Conservation (phyloP, 2,888 invertebrate species). For the Ischnura elegans region DNA sequence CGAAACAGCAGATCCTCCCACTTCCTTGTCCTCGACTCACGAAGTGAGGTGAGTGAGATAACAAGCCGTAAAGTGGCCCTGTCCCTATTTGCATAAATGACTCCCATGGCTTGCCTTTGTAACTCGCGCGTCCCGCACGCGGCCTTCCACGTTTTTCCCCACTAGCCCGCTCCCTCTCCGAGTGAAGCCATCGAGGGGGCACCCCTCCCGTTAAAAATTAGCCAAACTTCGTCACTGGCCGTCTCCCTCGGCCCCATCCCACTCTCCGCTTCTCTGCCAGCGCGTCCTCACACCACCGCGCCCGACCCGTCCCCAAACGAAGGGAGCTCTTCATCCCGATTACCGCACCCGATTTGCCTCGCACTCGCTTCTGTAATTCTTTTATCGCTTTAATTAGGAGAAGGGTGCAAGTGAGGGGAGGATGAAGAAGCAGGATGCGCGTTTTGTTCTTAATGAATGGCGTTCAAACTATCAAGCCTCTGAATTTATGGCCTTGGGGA, state of each 20-base stretch:
- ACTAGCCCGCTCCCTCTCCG: background rate
- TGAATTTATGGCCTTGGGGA: slow-evolving; percentile 38
- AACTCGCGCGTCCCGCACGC: background rate
- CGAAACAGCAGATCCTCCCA: background rate
- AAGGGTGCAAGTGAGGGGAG: background rate
- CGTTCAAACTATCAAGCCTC: slow-evolving; percentile 52
- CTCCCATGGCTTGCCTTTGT: background rate
- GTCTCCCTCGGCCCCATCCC: background rate
- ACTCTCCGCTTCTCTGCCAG: background rate
- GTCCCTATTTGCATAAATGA: background rate
- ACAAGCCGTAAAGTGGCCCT: background rate
- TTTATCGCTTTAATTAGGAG: slow-evolving; percentile 63
- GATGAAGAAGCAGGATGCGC: background rate
- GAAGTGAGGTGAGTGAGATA: background rate
- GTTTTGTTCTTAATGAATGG: slow-evolving; percentile 64
- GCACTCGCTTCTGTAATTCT: slow-evolving; percentile 51
- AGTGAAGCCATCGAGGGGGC: background rate
- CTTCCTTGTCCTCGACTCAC: background rate
- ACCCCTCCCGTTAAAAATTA: slow-evolving; percentile 52
- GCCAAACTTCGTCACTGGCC: slow-evolving; percentile 35
- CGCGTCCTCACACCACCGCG: background rate
- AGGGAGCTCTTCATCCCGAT: slow-evolving; percentile 30
- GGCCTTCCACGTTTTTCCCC: background rate
- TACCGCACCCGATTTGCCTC: slow-evolving; percentile 57
- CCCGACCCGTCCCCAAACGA: background rate